Conservation (phyloP, 2,888 invertebrate genomes). For the Auanema sp. region DNA sequence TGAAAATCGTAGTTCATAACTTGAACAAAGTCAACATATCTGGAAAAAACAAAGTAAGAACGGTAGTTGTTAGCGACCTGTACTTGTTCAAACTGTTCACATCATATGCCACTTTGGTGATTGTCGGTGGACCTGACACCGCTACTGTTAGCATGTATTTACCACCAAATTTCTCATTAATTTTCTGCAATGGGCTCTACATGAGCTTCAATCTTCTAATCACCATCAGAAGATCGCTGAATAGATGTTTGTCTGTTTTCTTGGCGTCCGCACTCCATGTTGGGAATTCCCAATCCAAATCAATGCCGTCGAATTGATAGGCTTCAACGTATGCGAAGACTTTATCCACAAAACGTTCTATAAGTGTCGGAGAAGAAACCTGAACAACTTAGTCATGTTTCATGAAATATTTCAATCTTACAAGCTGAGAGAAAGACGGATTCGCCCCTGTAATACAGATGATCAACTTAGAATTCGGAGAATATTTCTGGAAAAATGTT, state of each 20-base stretch:
- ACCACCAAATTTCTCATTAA: slow-evolving; percentile 31
- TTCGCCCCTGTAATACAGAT: slow-evolving; percentile 29
- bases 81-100: slow-evolving; percentile 77
- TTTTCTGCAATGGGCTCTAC: slow-evolving; percentile 27
- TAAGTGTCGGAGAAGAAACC: slow-evolving; percentile 23
- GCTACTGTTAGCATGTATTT: slow-evolving; percentile 47
- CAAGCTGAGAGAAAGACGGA: slow-evolving; percentile 12
- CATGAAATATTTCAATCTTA: not conserved
- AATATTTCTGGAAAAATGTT: slow-evolving; percentile 2
- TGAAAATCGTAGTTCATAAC: slow-evolving; percentile 92
- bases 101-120: slow-evolving; percentile 79
- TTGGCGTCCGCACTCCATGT: slow-evolving; percentile 51
- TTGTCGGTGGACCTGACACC: slow-evolving; percentile 77
- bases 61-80: slow-evolving; percentile 23
- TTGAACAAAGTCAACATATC: slow-evolving; percentile 80
- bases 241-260: slow-evolving; percentile 32
- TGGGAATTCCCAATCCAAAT: slow-evolving; percentile 63
- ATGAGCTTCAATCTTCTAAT: not conserved
- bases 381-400: slow-evolving; percentile 21
- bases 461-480: slow-evolving; percentile 23
- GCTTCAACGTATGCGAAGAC: slow-evolving; percentile 17
- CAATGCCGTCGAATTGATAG: slow-evolving; percentile 49
- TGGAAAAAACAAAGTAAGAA: slow-evolving; percentile 54
- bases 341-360: slow-evolving; percentile 23
- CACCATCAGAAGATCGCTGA: slow-evolving; percentile 41